A percentile compares a stretch with the other conserved stretches of the same genome.
Evolutionary conservation across 2,888 invertebrate species (phyloP).

Genomic region (Rhagonycha fulva): DNA sequence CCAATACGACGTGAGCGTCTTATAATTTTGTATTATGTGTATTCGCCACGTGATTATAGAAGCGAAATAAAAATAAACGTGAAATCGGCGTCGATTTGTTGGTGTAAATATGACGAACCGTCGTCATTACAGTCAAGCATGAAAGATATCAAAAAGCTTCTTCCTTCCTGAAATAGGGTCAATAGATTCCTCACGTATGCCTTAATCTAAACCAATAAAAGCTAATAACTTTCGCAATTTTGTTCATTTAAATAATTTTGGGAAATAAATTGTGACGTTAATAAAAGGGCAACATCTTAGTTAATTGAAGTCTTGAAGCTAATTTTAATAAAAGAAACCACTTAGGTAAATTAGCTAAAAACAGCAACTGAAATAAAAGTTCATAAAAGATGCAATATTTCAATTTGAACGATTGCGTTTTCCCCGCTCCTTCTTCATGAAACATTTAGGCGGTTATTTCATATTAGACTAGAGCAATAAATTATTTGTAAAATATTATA

Average conservation of each 20-base stretch:
- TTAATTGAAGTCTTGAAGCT: neutral
- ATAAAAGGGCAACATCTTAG: neutral
- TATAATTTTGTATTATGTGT: neutral
- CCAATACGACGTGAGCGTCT: neutral
- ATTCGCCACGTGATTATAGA: neutral
- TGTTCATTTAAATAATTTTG: neutral
- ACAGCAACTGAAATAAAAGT: neutral
- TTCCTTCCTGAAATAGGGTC: neutral
- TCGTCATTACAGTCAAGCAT: neutral
- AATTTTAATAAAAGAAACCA: neutral
- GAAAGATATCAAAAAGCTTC: neutral
- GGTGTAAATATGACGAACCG: neutral
- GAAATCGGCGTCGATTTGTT: neutral
- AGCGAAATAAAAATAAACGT: neutral
- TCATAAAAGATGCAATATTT: neutral
- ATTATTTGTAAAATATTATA: conserved; percentile 1
- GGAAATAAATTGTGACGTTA: neutral
- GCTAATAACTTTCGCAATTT: neutral
- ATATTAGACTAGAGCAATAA: neutral
- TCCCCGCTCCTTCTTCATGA: neutral
- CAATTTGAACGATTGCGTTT: neutral
- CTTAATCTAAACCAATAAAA: neutral
- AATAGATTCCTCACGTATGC: neutral
- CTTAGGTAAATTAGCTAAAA: neutral
- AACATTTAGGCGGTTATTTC: neutral